Evolutionary conservation across 1,140 invertebrate species (phyloP).

Genomic region (Neocloeon triangulifer): DNA sequence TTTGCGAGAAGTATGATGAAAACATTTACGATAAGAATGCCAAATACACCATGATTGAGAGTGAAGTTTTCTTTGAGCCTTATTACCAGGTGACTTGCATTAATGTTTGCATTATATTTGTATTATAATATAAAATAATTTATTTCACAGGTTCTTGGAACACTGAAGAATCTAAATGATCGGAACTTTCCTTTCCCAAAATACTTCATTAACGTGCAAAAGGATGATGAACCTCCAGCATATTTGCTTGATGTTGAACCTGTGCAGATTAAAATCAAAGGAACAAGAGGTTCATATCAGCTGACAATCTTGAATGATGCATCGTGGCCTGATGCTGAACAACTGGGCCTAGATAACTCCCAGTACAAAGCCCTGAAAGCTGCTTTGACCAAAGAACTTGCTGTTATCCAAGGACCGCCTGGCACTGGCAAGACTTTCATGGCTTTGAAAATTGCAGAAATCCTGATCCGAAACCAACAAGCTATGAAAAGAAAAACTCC

Average conservation of each 20-base stretch:
- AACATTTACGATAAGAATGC: constrained; percentile 16
- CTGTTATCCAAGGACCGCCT: constrained; percentile 32
- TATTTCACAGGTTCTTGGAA: too few species aligned
- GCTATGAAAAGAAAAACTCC: constrained; percentile 14
- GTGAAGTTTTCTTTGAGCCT: constrained; percentile 18
- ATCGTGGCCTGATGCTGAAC: constrained; percentile 11
- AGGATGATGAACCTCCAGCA: constrained; percentile 8
- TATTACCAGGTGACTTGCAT: too few species aligned
- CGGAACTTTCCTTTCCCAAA: constrained; percentile 12
- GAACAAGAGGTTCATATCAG: constrained; percentile 3
- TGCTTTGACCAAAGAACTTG: constrained; percentile 13
- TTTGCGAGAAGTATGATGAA: constrained; percentile 11
- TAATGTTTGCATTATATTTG: too few species aligned
- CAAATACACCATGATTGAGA: constrained; percentile 37
- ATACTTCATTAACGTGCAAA: constrained; percentile 12
- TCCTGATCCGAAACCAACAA: constrained; percentile 12
- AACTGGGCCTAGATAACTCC: constrained; percentile 12
- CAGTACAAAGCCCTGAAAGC: constrained; percentile 13
- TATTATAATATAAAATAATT: too few species aligned
- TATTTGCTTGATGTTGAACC: too few species aligned
- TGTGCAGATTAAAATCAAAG: too few species aligned
- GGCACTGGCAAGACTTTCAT: constrained; percentile 29
- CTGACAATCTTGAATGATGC: constrained; percentile 5
- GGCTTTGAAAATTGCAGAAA: constrained; percentile 16
- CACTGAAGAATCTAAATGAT: constrained; percentile 10